Evolutionary conservation across 2,888 invertebrate species (phyloP), one percentile per base, ranked within the genome.

Genomic region (Proisotoma minuta): DNA sequence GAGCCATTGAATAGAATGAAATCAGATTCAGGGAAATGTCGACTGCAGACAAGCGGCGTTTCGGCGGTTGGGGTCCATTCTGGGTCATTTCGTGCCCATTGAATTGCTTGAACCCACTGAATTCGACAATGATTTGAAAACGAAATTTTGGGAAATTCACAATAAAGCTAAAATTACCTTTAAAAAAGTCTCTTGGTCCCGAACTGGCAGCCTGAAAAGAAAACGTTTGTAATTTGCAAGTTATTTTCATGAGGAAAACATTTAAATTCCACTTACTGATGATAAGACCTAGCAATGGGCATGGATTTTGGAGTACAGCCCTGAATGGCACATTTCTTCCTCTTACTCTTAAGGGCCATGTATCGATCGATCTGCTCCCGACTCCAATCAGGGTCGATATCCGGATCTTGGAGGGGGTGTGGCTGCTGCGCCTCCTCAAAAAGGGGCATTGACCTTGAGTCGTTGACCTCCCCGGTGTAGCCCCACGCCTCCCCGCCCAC

Each of bases 1-100:
- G 65, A 65, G 1, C 59, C 65, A 29, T 65, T 62, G 29, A 62
- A 65, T 29, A 59, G 59, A 29, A 65, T 59, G 29, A 65, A 65
- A 20, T 62, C 65, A 3, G 65, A 28, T 22, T 62, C 65, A 10
- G 57, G 48, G 24, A 62, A 65, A 18, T 65, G 65, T 12, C 65
- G 43, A 34, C 59, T 59, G 43, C 65, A 65, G 0, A 65, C 57
- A 2, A 65, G 43, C 12, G 65, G 65, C 22, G 61, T 59, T 26
- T 65, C 65, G 10, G 62, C 61, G 28, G 51, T 59, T n/a, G 65
- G 65, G 20, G 39, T 20, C 65, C 65, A 65, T 1, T 62, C 62
- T 12, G 62, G 62, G 3, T 65, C 65, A 48, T 65, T 65, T 34
- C 61, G 27, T 3, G 65, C 59, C 65, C 62, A 60, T 18, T 59